Percentiles rank a stretch among this genome's conserved stretches.
Conservation (phyloP, 2,797 vertebrate species). For the Acanthurus tractus region DNA sequence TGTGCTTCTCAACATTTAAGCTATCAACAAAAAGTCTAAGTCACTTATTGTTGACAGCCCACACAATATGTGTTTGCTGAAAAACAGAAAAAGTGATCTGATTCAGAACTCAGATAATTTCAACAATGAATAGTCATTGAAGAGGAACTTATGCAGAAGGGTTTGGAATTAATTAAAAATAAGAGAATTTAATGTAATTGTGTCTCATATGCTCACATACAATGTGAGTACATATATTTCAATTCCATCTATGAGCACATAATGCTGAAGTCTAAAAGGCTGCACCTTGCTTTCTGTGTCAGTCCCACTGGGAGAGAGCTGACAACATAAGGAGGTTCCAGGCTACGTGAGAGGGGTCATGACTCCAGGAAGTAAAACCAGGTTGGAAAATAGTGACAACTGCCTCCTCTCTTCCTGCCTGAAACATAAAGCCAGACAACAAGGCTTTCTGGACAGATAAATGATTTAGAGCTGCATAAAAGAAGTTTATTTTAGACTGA, state of each 20-base stretch:
- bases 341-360: conserved; percentile 60
- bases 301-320: conserved; percentile 35
- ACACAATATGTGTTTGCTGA: not conserved
- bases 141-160: conserved; percentile 1
- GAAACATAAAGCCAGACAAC: conserved; percentile 39
- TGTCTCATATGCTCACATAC: not conserved
- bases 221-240: conserved; percentile 15
- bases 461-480: conserved; percentile 10
- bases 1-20: too few species aligned
- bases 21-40: not conserved
- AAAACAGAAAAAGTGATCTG: not conserved
- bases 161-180: conserved; percentile 8
- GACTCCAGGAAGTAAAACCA: conserved; percentile 69
- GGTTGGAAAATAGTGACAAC: conserved; percentile 60
- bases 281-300: conserved; percentile 42
- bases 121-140: not conserved
- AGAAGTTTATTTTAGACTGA: conserved; percentile 27
- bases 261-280: conserved; percentile 44
- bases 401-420: conserved; percentile 54
- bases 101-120: not conserved
- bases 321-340: conserved; percentile 60
- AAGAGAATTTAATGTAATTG: not conserved
- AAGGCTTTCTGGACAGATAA: conserved; percentile 21
- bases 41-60: not conserved
- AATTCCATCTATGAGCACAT: conserved; percentile 21